Base-by-base conservation (phyloP, 2,888 invertebrate species). In the Rhorus exstirpatorius region DNA sequence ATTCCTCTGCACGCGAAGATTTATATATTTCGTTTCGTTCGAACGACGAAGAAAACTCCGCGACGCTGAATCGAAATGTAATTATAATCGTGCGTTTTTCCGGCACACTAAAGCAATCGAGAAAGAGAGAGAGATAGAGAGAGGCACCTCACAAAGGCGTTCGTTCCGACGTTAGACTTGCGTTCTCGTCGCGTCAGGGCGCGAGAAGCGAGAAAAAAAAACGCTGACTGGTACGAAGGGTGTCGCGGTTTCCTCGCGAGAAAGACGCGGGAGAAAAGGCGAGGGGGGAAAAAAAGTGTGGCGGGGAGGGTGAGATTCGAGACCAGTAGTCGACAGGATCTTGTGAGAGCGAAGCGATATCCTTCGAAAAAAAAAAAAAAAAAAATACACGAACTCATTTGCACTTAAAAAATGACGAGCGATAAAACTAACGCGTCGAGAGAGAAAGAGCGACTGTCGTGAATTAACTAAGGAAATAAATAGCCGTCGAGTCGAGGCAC, bases 361-460 rank as follows among this genome's bases (percentile, higher is more conserved):
- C 65, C 55, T 55, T 58, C 24, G 70, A 53, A 55, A 49, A 60
- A 55, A 65, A 41, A 75, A 67, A 76, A 76, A 79, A 77, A 79
- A 31, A 31, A 31, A 31, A 31, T 3, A 80, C 78, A 81, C 86
- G 88, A 91, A 91, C 91, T 91, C 92, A 92, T 92, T 92, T 92
- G 92, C 91, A 92, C 92, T 92, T 91, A 90, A 92, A 91, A 92
- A 92, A 91, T 92, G 91, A 92, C 90, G 90, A 89, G 92, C 91
- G 89, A 91, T 92, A 92, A 92, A 92, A 90, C 90, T 90, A 91
- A 91, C 91, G 89, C 88, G 86, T 83, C 85, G 81, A 83, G 86
- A 81, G 84, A 85, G 84, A 38, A 31, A 21, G 53, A 51, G 55
- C 63, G 67, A 77, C 72, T 55, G 74, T 84, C 83, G 76, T 67